Base-by-base conservation (phyloP, 2,797 vertebrate species). In the Betta splendens region DNA sequence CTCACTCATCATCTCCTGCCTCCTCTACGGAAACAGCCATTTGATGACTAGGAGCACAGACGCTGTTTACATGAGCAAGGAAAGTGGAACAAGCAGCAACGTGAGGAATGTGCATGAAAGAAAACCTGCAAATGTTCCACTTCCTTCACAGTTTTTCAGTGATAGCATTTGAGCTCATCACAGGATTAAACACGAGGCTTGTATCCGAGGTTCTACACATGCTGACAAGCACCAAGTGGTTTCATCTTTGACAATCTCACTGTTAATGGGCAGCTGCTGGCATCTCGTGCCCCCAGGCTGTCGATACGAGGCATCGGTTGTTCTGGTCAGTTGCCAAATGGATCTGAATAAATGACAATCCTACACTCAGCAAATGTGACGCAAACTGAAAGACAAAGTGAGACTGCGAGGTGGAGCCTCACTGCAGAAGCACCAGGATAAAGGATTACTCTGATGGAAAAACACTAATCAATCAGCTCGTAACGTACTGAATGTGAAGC, bases 51-150 rank as follows among this genome's bases (percentile, higher is more conserved):
- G 47, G 4, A 16, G 49, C 47, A 20, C 44, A n/a, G 39, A 28
- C 25, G 31, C 32, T 32, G 16, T 16, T 29, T 31, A 47, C 29
- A 37, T 32, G 31, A 48, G 39, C 35, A 16, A 2, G 15, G 32
- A 15, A 18, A 53, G 42, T 2, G 28, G 44, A 36, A 40, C 21
- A 25, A 46, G 21, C 4, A 55, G 46, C 2, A 46, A 43, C 22
- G 29, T 36, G 54, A 66, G 46, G 56, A 73, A 59, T 59, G 13
- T 56, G 15, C 31, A 60, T 38, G 36, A 57, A 7, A 29, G 33
- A 2, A 38, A 54, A 29, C 17, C 6, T 35, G 38, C 29, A 5
- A 16, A 35, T 18, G 45, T 37, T 35, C 15, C 3, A 8, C 36
- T 12, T 5, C 32, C 13, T 15, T 40, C 20, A 48, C 16, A 28